Conservation (phyloP, 2,797 vertebrate species). For the Heteromormyrus szaboi region DNA sequence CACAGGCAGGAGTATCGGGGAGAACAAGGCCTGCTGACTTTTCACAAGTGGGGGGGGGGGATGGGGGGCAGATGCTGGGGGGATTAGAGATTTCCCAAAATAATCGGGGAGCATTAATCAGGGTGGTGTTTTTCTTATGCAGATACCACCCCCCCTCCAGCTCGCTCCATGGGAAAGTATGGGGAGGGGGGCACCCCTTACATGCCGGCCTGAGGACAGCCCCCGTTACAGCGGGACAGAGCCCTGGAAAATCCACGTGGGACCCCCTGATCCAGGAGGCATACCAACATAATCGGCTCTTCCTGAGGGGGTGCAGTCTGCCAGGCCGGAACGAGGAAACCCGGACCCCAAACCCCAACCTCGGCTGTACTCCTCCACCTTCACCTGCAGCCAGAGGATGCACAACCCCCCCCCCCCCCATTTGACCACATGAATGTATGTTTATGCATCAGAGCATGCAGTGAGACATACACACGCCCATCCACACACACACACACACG, state of each 20-base stretch:
- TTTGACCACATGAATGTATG: constrained; percentile 26
- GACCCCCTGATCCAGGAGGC: constrained; percentile 44
- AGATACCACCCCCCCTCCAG: background rate
- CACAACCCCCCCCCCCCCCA: background rate
- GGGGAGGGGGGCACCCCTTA: constrained; percentile 25
- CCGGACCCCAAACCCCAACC: background rate
- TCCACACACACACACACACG: too few species aligned
- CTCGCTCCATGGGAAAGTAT: background rate
- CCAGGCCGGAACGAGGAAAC: background rate
- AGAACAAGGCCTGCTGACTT: background rate
- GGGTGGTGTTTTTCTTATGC: background rate
- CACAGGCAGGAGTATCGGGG: background rate
- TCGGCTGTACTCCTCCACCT: background rate
- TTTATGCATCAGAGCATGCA: background rate
- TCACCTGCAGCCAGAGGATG: background rate
- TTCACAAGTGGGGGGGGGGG: background rate
- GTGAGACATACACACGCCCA: background rate
- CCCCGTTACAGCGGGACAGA: background rate
- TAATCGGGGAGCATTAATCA: background rate
- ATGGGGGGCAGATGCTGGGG: background rate
- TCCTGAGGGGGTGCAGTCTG: constrained; percentile 47
- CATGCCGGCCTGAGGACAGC: constrained; percentile 31
- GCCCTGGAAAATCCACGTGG: background rate
- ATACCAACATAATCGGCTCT: constrained; percentile 54
- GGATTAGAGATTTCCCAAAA: background rate